phyloP scores from a whole-genome alignment of 2,888 invertebrate species.

The Gastrophysa polygoni region DNA sequence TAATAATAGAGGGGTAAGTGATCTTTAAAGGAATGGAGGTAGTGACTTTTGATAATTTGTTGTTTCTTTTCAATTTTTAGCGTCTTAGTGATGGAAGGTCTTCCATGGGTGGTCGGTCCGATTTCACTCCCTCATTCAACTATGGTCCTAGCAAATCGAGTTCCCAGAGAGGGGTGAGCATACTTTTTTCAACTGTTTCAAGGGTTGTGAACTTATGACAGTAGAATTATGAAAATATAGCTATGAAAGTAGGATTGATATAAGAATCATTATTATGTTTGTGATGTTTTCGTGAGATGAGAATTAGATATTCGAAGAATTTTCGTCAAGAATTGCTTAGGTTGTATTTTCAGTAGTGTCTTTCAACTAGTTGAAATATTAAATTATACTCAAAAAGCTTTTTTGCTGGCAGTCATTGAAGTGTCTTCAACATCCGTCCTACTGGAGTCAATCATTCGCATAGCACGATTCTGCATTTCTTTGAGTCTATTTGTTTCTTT shows the following conservation, averaged over 20 bases:
- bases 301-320: too few relatives aligned
- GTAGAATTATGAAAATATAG: too few relatives aligned
- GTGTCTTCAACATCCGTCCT: too few relatives aligned
- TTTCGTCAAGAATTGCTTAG: too few relatives aligned
- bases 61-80: constrained; percentile 32
- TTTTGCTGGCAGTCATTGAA: background rate
- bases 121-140: constrained; percentile 50
- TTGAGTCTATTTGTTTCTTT: too few relatives aligned
- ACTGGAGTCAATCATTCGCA: too few relatives aligned
- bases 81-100: constrained; percentile 41
- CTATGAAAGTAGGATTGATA: too few relatives aligned
- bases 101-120: constrained; percentile 48
- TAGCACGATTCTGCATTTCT: too few relatives aligned
- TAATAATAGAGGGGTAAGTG: constrained; percentile 46
- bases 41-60: background rate
- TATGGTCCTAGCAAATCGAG: constrained; percentile 52
- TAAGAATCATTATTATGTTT: background rate
- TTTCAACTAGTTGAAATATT: background rate
- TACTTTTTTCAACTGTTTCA: constrained; percentile 9
- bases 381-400: too few relatives aligned
- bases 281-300: background rate
- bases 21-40: background rate
- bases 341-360: too few relatives aligned
- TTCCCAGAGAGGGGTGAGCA: constrained; percentile 54
- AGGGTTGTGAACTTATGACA: too few relatives aligned